Evolutionary conservation across 1,140 invertebrate genomes (phyloP).

Genomic region (Pollicipes pollicipes): DNA sequence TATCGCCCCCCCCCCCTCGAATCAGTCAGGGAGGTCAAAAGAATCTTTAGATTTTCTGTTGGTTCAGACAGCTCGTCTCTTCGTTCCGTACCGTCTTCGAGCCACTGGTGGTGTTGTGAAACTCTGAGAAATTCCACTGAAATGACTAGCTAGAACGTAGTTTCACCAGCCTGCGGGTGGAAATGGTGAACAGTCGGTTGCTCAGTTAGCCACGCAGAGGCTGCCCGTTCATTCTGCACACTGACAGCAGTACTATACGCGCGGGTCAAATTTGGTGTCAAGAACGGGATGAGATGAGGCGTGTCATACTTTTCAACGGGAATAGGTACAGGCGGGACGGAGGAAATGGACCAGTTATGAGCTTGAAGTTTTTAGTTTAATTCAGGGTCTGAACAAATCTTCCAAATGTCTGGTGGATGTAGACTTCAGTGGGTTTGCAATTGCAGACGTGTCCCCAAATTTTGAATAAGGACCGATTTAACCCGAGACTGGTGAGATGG

Average conservation of each 20-base stretch:
- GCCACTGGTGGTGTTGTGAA: background rate
- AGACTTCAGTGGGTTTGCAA: background rate
- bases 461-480: too few relatives aligned
- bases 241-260: too few relatives aligned
- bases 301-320: background rate
- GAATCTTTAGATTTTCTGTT: background rate
- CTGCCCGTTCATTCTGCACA: too few relatives aligned
- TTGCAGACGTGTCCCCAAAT: too few relatives aligned
- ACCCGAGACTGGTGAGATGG: too few relatives aligned
- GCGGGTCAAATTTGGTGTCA: background rate
- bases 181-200: background rate
- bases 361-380: background rate
- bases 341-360: background rate
- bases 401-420: background rate
- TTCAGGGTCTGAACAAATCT: background rate
- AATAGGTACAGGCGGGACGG: background rate
- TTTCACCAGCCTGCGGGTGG: background rate
- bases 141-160: background rate
- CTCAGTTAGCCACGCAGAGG: too few relatives aligned
- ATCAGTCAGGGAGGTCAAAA: background rate
- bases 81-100: background rate
- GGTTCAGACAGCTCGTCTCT: background rate
- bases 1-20: background rate
- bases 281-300: background rate
- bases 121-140: background rate